Conservation (phyloP, 1,140 invertebrate species). For the Mercenaria mercenaria region DNA sequence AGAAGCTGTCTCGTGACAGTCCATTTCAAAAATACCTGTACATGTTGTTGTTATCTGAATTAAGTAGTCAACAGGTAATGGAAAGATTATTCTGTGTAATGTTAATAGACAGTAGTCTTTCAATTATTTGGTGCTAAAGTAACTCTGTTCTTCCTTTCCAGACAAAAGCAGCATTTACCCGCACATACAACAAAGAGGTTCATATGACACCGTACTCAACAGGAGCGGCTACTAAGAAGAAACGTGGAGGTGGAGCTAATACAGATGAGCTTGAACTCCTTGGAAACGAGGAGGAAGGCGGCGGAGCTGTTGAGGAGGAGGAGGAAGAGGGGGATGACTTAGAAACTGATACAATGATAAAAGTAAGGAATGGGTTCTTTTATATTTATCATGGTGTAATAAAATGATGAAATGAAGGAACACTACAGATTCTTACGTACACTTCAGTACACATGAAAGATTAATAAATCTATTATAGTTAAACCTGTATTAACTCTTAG, state of each 20-base stretch:
- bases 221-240: slow-evolving; percentile 88
- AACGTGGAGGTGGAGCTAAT: slow-evolving; percentile 82
- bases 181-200: slow-evolving; percentile 95
- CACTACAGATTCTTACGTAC: no score
- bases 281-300: slow-evolving; percentile 65
- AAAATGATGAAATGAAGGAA: no score
- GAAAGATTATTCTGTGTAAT: no score
- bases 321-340: slow-evolving; percentile 89
- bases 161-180: slow-evolving; percentile 97
- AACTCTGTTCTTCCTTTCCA: slow-evolving; percentile 79
- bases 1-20: no score
- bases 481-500: no score
- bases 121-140: no score
- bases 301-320: slow-evolving; percentile 81
- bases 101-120: no score
- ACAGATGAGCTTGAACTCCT: slow-evolving; percentile 76
- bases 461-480: no score
- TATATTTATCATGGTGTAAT: neutral
- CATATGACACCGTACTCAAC: slow-evolving; percentile 91
- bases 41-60: no score
- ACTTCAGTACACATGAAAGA: no score
- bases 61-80: no score
- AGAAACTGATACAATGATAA: slow-evolving; percentile 92
- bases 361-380: slow-evolving; percentile 87
- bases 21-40: no score